Evolutionary conservation across 1,140 invertebrate genomes (phyloP).

Genomic region (Notospermus geniculatus): DNA sequence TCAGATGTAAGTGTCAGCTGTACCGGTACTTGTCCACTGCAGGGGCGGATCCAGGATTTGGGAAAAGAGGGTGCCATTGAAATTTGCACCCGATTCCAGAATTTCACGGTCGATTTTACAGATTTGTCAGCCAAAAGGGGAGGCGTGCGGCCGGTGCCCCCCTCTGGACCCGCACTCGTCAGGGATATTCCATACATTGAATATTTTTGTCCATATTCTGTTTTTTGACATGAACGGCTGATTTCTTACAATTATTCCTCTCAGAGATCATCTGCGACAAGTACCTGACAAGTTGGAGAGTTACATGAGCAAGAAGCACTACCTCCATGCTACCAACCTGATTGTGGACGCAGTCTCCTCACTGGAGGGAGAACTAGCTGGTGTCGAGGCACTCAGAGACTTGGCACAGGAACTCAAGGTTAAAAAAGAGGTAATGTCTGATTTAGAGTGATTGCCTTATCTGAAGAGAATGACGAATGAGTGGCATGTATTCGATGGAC

Average conservation of each 20-base stretch:
- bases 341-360: constrained; percentile 63
- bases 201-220: constrained; percentile 2
- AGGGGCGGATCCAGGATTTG: no score
- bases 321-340: constrained; percentile 80
- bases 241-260: constrained; percentile 30
- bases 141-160: no score
- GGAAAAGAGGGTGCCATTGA: no score
- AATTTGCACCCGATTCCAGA: no score
- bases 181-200: not conserved
- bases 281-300: constrained; percentile 74
- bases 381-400: constrained; percentile 79
- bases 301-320: constrained; percentile 73
- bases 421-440: constrained; percentile 64
- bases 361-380: constrained; percentile 70
- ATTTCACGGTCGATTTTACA: no score
- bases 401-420: constrained; percentile 69
- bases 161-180: no score
- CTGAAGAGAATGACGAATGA: no score
- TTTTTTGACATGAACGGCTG: constrained; percentile 13
- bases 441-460: constrained; percentile 8
- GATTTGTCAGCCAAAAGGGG: no score
- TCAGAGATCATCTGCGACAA: constrained; percentile 74
- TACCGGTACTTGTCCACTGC: not conserved
- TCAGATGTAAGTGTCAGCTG: constrained; percentile 70
- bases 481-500: no score